Conservation (phyloP, 1,140 invertebrate genomes). For the Hylaeus volcanicus region DNA sequence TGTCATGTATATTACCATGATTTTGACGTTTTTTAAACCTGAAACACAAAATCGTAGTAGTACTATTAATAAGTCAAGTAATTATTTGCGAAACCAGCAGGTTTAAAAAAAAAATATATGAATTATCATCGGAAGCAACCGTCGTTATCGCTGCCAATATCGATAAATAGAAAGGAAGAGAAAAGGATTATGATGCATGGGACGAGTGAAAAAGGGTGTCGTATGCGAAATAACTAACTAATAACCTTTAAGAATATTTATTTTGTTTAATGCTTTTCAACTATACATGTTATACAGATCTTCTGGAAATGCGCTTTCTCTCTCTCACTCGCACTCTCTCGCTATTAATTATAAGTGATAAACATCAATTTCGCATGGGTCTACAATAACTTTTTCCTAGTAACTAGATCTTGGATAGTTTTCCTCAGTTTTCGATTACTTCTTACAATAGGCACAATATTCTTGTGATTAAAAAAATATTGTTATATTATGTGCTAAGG, state of each 20-base stretch:
- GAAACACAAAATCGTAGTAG: slow-evolving; percentile 80
- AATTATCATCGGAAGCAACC: slow-evolving; percentile 33
- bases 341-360: slow-evolving; percentile 60
- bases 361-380: slow-evolving; percentile 62
- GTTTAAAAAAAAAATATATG: slow-evolving; percentile 39
- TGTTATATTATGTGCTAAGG: slow-evolving; percentile 52
- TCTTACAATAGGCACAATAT: slow-evolving; percentile 60
- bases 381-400: slow-evolving; percentile 52
- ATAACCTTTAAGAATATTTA: slow-evolving; percentile 74
- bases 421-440: slow-evolving; percentile 35
- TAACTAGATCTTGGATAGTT: slow-evolving; percentile 34
- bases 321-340: slow-evolving; percentile 75
- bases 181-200: slow-evolving; percentile 61
- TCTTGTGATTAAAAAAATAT: slow-evolving; percentile 47
- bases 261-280: slow-evolving; percentile 74
- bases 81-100: slow-evolving; percentile 34
- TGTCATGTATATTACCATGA: slow-evolving; percentile 78
- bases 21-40: slow-evolving; percentile 79
- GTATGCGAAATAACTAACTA: slow-evolving; percentile 75
- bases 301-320: slow-evolving; percentile 67
- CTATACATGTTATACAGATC: slow-evolving; percentile 77
- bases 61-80: slow-evolving; percentile 71
- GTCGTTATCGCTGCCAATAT: slow-evolving; percentile 50
- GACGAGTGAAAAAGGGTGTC: slow-evolving; percentile 62
- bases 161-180: slow-evolving; percentile 50